A percentile compares a stretch with the other conserved stretches of the same genome.
phyloP scores from a whole-genome alignment of 2,888 invertebrate species.

The Rotaria magnacalcarata region DNA sequence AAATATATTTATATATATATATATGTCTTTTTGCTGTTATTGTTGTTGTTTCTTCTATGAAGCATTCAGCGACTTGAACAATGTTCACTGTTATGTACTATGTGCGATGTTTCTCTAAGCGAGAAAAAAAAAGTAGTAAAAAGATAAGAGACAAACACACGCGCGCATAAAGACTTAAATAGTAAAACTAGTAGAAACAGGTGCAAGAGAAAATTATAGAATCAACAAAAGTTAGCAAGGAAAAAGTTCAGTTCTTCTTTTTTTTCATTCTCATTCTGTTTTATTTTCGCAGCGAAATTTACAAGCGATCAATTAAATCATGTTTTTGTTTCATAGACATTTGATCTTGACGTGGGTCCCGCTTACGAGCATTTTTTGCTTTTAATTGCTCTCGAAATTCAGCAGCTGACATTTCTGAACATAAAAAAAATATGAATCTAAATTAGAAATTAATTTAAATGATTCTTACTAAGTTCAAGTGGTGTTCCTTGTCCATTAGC shows the following conservation, averaged over 20 bases:
- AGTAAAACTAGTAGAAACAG: not conserved
- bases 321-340: constrained; percentile 13
- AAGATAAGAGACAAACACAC: not conserved
- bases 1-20: no score
- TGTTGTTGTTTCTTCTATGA: not conserved
- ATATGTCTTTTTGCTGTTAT: not conserved
- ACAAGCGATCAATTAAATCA: constrained; percentile 10
- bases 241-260: not conserved
- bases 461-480: not conserved
- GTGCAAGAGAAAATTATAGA: not conserved
- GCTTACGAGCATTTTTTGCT: not conserved
- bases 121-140: not conserved
- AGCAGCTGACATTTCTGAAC: not conserved
- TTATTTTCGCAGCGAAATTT: not conserved
- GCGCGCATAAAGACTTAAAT: not conserved
- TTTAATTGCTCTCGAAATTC: constrained; percentile 17
- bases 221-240: not conserved
- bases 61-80: not conserved
- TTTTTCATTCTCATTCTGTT: not conserved
- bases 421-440: no score
- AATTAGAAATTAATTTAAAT: no score
- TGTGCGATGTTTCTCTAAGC: not conserved
- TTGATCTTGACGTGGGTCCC: not conserved
- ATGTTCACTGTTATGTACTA: not conserved
- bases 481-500: not conserved